phyloP scores from a whole-genome alignment of 2,797 vertebrate genomes.

The Cyprinodon diabolis region DNA sequence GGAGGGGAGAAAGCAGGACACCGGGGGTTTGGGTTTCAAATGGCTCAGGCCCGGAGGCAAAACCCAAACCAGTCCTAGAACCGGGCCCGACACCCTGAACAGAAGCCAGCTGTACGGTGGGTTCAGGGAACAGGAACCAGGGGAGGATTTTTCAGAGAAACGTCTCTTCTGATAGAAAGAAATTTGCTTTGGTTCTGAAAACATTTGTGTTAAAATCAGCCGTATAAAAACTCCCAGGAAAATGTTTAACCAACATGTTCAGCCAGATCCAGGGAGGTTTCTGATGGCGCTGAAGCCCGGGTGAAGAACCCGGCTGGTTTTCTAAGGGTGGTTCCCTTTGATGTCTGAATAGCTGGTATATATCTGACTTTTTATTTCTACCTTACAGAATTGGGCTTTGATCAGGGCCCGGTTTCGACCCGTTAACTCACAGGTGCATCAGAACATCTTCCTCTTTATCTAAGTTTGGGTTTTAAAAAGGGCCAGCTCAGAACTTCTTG shows the following conservation, averaged over 20 bases:
- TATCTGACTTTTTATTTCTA: not conserved
- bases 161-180: too few relatives aligned
- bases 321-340: not conserved
- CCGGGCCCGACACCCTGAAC: not conserved
- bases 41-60: constrained; percentile 44
- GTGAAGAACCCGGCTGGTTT: not conserved
- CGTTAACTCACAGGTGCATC: not conserved
- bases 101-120: not conserved
- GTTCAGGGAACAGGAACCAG: too few relatives aligned
- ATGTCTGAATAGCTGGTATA: not conserved
- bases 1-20: constrained; percentile 48
- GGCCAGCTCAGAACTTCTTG: too few relatives aligned
- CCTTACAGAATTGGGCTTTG: not conserved
- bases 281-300: not conserved
- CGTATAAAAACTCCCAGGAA: too few relatives aligned
- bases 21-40: constrained; percentile 48
- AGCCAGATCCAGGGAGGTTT: not conserved
- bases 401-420: not conserved
- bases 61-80: constrained; percentile 18
- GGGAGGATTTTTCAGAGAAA: too few relatives aligned
- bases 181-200: too few relatives aligned
- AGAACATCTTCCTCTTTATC: not conserved
- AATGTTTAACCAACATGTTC: too few relatives aligned
- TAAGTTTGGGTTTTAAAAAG: not conserved
- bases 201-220: too few relatives aligned